phyloP scores from a whole-genome alignment of 1,140 invertebrate species.

The Aphelenchoides besseyi region DNA sequence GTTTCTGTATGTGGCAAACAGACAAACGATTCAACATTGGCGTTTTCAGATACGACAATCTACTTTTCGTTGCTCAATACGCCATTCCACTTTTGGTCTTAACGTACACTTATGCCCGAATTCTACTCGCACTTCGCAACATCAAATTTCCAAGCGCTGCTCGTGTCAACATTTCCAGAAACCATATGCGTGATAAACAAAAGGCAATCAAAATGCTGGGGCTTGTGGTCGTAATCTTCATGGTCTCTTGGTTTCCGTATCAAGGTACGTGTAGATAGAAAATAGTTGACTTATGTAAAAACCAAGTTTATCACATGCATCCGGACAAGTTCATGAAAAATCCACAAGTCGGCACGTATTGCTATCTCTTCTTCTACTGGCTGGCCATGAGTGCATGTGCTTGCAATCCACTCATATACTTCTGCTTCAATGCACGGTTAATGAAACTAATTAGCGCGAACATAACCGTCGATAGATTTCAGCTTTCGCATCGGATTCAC shows the following conservation, averaged over 20 bases:
- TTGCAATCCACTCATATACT: slow-evolving; percentile 29
- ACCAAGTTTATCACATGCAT: slow-evolving; percentile 24
- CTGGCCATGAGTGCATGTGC: slow-evolving; percentile 25
- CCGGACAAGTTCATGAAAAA: slow-evolving; percentile 13
- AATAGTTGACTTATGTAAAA: too few relatives aligned
- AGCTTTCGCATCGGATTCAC: slow-evolving; percentile 26
- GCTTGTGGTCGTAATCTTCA: slow-evolving; percentile 23
- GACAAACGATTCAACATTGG: not conserved
- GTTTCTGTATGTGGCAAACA: slow-evolving; percentile 14
- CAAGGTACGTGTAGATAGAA: too few relatives aligned
- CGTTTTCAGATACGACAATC: slow-evolving; percentile 31
- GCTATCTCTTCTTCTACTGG: slow-evolving; percentile 27
- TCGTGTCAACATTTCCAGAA: not conserved
- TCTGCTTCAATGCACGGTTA: slow-evolving; percentile 21
- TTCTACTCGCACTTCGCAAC: slow-evolving; percentile 18
- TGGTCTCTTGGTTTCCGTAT: slow-evolving; percentile 28
- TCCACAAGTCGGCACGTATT: slow-evolving; percentile 10
- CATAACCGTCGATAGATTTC: too few relatives aligned
- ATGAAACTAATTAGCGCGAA: too few relatives aligned
- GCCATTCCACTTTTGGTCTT: slow-evolving; percentile 27
- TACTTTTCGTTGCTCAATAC: slow-evolving; percentile 30
- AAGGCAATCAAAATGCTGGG: slow-evolving; percentile 30
- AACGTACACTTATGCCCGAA: slow-evolving; percentile 20
- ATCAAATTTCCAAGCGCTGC: slow-evolving; percentile 18
- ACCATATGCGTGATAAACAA: slow-evolving; percentile 17